phyloP scores from a whole-genome alignment of 2,888 invertebrate genomes.

The Erebia aethiops region DNA sequence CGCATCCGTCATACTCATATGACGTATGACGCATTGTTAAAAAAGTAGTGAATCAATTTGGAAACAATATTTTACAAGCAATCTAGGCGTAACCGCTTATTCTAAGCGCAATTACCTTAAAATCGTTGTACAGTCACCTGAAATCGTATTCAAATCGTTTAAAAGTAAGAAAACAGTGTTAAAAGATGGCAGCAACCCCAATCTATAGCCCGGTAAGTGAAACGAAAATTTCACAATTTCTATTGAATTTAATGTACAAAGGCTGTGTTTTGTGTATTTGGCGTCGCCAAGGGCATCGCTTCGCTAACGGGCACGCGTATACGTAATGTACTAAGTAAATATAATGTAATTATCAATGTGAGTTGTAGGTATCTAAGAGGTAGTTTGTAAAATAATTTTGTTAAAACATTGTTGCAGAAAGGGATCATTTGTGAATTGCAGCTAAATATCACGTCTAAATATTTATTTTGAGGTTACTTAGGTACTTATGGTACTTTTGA shows the following conservation, averaged over 20 bases:
- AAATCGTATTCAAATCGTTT: slow-evolving; percentile 9
- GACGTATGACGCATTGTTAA: slow-evolving; percentile 67
- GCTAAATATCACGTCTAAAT: background rate
- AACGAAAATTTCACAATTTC: slow-evolving; percentile 36
- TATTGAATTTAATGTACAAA: slow-evolving; percentile 37
- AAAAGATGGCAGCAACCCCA: slow-evolving; percentile 64
- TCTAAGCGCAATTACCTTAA: slow-evolving; percentile 48
- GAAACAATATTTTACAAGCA: slow-evolving; percentile 51
- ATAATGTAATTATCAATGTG: slow-evolving; percentile 18
- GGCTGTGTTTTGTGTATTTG: slow-evolving; percentile 45
- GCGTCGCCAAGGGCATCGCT: slow-evolving; percentile 62
- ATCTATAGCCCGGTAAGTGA: slow-evolving; percentile 73
- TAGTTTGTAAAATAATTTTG: background rate
- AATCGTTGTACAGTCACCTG: slow-evolving; percentile 17
- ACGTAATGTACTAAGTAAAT: slow-evolving; percentile 26
- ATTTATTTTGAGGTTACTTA: background rate
- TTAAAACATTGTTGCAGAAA: background rate
- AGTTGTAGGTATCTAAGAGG: background rate
- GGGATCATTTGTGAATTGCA: background rate
- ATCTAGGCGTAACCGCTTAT: slow-evolving; percentile 58
- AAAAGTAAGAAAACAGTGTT: slow-evolving; percentile 14
- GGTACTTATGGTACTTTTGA: background rate
- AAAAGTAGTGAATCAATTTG: slow-evolving; percentile 50
- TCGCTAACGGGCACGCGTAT: slow-evolving; percentile 19
- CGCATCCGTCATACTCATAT: slow-evolving; percentile 52